Conservation (phyloP, 2,797 vertebrate species). For the Manis pentadactyla region DNA sequence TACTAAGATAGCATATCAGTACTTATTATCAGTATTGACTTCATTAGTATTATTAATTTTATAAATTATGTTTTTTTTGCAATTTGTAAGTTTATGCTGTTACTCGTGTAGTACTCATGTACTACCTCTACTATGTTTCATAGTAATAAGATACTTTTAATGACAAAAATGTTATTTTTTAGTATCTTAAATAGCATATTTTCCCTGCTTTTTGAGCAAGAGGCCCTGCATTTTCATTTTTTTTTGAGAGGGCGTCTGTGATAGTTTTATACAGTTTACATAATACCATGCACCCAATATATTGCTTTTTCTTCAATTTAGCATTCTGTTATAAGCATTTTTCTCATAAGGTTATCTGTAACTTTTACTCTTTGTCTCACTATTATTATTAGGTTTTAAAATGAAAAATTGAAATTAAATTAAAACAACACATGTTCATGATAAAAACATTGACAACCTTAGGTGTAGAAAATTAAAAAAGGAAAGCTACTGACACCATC, state of each 20-base stretch:
- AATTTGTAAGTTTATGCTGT: background rate
- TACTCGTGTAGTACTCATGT: background rate
- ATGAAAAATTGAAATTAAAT: background rate
- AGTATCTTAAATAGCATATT: background rate
- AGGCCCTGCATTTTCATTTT: background rate
- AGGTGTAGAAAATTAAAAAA: background rate
- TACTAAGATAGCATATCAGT: background rate
- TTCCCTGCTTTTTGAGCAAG: background rate
- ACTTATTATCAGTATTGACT: background rate
- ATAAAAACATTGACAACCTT: background rate
- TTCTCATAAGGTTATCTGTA: background rate
- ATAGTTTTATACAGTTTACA: background rate
- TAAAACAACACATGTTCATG: background rate
- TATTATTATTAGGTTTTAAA: conserved; percentile 14
- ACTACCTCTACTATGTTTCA: background rate
- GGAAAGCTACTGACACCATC: background rate
- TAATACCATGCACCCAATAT: background rate
- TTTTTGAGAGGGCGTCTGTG: too few relatives aligned
- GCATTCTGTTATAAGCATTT: background rate
- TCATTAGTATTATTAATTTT: background rate
- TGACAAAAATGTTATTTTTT: background rate
- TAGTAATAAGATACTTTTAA: background rate
- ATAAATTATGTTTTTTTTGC: background rate
- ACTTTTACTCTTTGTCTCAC: background rate
- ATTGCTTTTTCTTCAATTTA: conserved; percentile 4